Conservation (phyloP, 2,113 vertebrate genomes). For the Pelvicachromis taeniatus region DNA sequence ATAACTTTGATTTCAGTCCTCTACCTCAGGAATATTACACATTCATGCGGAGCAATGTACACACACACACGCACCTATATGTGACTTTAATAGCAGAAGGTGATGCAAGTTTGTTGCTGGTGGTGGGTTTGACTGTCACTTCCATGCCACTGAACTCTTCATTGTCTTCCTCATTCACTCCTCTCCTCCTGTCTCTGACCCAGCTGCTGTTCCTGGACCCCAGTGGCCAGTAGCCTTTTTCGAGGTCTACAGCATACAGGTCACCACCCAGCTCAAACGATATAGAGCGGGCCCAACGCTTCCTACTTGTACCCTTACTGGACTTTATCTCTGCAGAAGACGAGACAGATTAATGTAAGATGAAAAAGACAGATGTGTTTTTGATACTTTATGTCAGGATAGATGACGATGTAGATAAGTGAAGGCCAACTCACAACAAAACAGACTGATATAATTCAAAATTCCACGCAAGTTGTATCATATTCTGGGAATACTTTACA, state of each 20-base stretch:
- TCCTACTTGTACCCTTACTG: slow-evolving; percentile 65
- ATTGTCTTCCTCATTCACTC: slow-evolving; percentile 69
- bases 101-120: slow-evolving; percentile 65
- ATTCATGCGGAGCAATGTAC: background rate
- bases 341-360: slow-evolving; percentile 1
- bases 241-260: slow-evolving; percentile 74
- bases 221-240: slow-evolving; percentile 70
- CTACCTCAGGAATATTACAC: background rate
- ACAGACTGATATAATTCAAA: background rate
- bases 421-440: background rate
- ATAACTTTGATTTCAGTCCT: background rate
- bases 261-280: slow-evolving; percentile 76
- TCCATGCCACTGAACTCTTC: slow-evolving; percentile 87
- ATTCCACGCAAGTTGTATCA: background rate
- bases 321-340: slow-evolving; percentile 80
- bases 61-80: slow-evolving; percentile 75
- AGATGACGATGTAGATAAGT: background rate
- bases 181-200: slow-evolving; percentile 38
- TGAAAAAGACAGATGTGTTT: background rate
- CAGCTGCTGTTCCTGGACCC: slow-evolving; percentile 74
- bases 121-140: slow-evolving; percentile 65
- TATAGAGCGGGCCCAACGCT: slow-evolving; percentile 82
- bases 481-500: background rate
- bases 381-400: background rate
- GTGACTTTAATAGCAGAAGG: slow-evolving; percentile 90